Base-by-base conservation (phyloP, 2,888 invertebrate species). In the Adelphocoris suturalis region DNA sequence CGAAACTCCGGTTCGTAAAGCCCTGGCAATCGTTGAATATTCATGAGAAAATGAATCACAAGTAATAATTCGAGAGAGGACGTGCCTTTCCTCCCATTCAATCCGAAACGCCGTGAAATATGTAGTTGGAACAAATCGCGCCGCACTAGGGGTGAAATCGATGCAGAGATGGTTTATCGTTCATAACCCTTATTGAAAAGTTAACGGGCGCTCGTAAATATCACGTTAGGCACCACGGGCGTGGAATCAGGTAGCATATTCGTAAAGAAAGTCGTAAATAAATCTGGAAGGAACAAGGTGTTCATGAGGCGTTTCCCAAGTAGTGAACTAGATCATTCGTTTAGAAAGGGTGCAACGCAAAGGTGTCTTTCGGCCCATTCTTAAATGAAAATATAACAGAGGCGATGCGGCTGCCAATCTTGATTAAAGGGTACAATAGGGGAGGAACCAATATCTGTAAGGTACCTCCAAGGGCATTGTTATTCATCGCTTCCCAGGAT, bases 381-480 rank as follows among this genome's bases (percentile, higher is more conserved):
- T 27, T 19, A 82, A 90, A 91, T 91, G 90, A 91, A 91, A 91
- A 91, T 91, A 91, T 91, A 89, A 87, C 90, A 85, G 87, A 61
- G 75, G 89, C 81, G 90, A 90, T 84, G 89, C 87, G 91, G 90
- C 90, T 91, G 91, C 91, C 91, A 91, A 91, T 91, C 91, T 90
- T 91, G 91, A 91, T 91, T 91, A 91, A 85, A 88, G 82, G 57
- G n/a, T 57, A 91, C 91, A 91, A 91, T 80, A 82, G 86, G 90
- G 89, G 81, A 23, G 52, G 86, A 84, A 81, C 90, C 90, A 89
- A 86, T 91, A 85, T 82, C 86, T 86, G 81, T 57, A 46, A 61
- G 81, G 81, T 78, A 80, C 89, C 88, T 85, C 48, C 37, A 75
- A 55, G 23, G 68, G 82, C 37, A 84, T 91, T 91, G 89, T 91